Conservation (phyloP, 2,888 invertebrate genomes). For the Zeuzera pyrina region DNA sequence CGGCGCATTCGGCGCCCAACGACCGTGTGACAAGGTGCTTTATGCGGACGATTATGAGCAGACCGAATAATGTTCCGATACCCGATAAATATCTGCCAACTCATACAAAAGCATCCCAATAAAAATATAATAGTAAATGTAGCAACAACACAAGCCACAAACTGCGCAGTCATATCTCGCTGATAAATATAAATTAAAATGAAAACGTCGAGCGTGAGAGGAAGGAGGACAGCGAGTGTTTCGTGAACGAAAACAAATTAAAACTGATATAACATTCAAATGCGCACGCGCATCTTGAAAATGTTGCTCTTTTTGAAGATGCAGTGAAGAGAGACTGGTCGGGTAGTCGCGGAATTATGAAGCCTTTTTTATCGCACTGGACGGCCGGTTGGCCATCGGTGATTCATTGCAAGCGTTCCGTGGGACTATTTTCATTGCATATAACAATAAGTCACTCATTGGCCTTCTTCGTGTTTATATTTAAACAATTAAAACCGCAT, state of each 20-base stretch:
- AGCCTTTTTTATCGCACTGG: conserved; percentile 21
- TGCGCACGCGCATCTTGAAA: conserved; percentile 26
- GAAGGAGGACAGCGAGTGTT: conserved; percentile 30
- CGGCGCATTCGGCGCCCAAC: conserved; percentile 66
- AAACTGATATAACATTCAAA: conserved; percentile 36
- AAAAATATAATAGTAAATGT: conserved; percentile 72
- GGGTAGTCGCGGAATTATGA: conserved; percentile 13
- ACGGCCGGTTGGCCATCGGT: conserved; percentile 11
- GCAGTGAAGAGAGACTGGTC: conserved; percentile 19
- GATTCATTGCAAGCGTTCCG: conserved; percentile 22
- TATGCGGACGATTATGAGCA: conserved; percentile 69
- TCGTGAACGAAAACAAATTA: conserved; percentile 44
- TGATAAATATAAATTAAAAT: conserved; percentile 62
- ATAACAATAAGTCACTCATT: conserved; percentile 29
- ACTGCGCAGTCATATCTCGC: conserved; percentile 66
- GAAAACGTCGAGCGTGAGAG: conserved; percentile 40
- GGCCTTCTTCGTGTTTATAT: too few relatives aligned
- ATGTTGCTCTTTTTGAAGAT: conserved; percentile 26
- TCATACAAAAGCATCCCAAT: conserved; percentile 72
- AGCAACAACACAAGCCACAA: conserved; percentile 63
- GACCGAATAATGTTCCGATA: conserved; percentile 70
- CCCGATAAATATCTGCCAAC: conserved; percentile 74
- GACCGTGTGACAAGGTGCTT: conserved; percentile 73
- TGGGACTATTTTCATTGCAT: conserved; percentile 26
- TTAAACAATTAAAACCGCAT: too few relatives aligned